Conservation (phyloP, 2,797 vertebrate genomes). For the Aplochiton taeniatus region DNA sequence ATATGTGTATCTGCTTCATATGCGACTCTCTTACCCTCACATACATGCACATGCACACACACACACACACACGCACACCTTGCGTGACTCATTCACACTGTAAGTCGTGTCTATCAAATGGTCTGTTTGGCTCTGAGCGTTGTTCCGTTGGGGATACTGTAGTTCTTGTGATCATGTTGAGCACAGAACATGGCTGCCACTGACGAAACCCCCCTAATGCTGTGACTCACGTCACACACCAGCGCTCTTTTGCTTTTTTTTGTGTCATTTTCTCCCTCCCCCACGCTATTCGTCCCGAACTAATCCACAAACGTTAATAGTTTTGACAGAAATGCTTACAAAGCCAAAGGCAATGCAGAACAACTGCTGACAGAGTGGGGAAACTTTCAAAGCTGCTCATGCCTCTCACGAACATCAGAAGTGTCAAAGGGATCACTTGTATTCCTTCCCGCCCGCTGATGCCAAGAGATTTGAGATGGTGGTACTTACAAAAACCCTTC, state of each 20-base stretch:
- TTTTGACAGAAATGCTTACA: constrained; percentile 70
- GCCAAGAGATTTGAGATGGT: no score
- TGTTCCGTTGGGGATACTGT: constrained; percentile 33
- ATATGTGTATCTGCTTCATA: no score
- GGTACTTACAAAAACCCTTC: no score
- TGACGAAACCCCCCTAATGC: constrained; percentile 16
- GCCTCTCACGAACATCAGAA: constrained; percentile 46
- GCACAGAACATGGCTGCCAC: constrained; percentile 28
- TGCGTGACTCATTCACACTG: constrained; percentile 19
- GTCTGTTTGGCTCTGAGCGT: constrained; percentile 26
- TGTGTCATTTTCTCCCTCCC: constrained; percentile 13
- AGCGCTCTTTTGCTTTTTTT: constrained; percentile 1
- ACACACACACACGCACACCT: not conserved
- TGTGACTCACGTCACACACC: constrained; percentile 14
- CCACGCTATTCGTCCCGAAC: constrained; percentile 19
- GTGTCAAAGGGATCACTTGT: constrained; percentile 50
- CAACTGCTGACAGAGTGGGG: constrained; percentile 55
- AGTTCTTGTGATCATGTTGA: constrained; percentile 42
- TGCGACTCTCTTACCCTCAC: no score
- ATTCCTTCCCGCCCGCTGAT: constrained; percentile 18
- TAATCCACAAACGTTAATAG: constrained; percentile 69
- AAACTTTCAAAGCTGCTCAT: constrained; percentile 53
- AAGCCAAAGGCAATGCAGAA: constrained; percentile 37
- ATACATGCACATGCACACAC: no score
- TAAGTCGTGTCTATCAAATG: constrained; percentile 41